Conservation (phyloP, 2,888 invertebrate species). For the Atherix ibis region DNA sequence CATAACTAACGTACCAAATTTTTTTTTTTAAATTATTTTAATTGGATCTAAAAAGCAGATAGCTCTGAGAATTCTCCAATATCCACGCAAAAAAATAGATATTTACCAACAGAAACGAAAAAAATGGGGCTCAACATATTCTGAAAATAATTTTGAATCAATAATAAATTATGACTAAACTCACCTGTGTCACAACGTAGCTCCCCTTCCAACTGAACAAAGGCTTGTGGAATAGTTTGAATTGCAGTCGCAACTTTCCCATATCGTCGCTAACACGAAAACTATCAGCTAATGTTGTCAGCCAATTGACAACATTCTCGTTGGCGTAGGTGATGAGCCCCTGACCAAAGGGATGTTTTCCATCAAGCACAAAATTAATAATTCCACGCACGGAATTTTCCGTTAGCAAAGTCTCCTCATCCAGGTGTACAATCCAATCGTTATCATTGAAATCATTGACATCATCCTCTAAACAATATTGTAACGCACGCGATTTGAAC, state of each 20-base stretch:
- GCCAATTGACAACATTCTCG: constrained; percentile 91
- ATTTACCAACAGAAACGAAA: too few species aligned
- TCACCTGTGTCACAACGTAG: constrained; percentile 88
- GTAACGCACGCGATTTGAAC: constrained; percentile 87
- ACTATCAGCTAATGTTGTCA: constrained; percentile 89
- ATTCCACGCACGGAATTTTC: constrained; percentile 82
- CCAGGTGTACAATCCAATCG: constrained; percentile 95
- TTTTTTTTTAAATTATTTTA: too few species aligned
- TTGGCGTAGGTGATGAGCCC: constrained; percentile 92
- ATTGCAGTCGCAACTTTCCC: constrained; percentile 89
- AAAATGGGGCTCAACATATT: too few species aligned
- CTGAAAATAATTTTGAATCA: too few species aligned
- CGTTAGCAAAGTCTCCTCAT: constrained; percentile 89
- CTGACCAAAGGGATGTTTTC: constrained; percentile 90
- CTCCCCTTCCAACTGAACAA: constrained; percentile 97
- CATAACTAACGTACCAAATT: too few species aligned
- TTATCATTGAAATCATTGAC: constrained; percentile 71
- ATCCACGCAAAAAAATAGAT: too few species aligned
- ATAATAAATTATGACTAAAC: too few species aligned
- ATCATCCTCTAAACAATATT: constrained; percentile 85
- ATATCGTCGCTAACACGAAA: constrained; percentile 94
- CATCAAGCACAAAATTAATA: constrained; percentile 86
- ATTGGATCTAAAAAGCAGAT: too few species aligned
- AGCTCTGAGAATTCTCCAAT: too few species aligned
- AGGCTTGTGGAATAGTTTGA: constrained; percentile 85